phyloP scores from a whole-genome alignment of 2,113 vertebrate species.

The Gila orcuttii region DNA sequence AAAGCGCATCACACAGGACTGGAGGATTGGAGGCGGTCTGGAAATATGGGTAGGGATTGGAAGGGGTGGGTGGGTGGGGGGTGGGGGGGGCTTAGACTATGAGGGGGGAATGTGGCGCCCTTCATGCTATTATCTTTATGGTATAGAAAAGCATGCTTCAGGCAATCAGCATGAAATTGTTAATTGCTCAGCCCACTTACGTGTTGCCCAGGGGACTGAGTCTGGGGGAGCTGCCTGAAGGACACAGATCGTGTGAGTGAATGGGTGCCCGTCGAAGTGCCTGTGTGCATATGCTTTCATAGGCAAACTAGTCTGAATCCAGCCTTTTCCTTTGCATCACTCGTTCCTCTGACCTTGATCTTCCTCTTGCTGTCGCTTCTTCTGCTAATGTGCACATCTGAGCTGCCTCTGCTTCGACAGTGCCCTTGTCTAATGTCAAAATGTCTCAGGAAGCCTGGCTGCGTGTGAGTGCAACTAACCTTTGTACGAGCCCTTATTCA shows the following conservation, averaged over 20 bases:
- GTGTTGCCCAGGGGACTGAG: slow-evolving; percentile 83
- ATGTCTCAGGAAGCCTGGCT: background rate
- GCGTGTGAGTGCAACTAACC: background rate
- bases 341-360: slow-evolving; percentile 48
- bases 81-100: background rate
- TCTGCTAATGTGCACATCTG: slow-evolving; percentile 9
- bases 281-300: slow-evolving; percentile 59
- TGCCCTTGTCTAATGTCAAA: slow-evolving; percentile 45
- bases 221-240: slow-evolving; percentile 75
- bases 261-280: slow-evolving; percentile 73
- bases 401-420: slow-evolving; percentile 31
- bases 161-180: slow-evolving; percentile 91
- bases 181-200: slow-evolving; percentile 89
- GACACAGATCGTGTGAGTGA: slow-evolving; percentile 70
- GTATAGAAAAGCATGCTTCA: slow-evolving; percentile 84
- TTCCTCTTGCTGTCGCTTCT: slow-evolving; percentile 8
- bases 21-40: slow-evolving; percentile 74
- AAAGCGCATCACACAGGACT: slow-evolving; percentile 72
- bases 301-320: slow-evolving; percentile 44
- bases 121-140: slow-evolving; percentile 86
- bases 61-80: slow-evolving; percentile 17
- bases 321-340: slow-evolving; percentile 2
- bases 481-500: background rate
- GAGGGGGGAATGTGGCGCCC: slow-evolving; percentile 68
- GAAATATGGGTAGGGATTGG: slow-evolving; percentile 62